Evolutionary conservation across 2,113 vertebrate genomes (phyloP).

Genomic region (Saccopteryx leptura): DNA sequence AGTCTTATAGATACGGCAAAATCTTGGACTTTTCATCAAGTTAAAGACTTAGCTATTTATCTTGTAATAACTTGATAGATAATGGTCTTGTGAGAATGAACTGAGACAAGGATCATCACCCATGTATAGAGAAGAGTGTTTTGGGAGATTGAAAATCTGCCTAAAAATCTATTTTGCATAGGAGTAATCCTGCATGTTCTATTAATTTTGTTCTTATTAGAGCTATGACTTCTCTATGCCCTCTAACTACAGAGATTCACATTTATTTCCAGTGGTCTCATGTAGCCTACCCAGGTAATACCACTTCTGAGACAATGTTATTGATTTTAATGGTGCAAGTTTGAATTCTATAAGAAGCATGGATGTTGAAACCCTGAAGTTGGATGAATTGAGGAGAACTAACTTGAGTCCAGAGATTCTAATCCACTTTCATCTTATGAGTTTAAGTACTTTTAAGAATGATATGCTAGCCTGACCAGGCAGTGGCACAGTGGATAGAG

Average conservation of each 20-base stretch:
- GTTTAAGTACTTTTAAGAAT: neutral
- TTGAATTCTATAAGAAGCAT: neutral
- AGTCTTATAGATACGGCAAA: neutral
- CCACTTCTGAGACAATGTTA: neutral
- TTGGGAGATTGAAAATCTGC: neutral
- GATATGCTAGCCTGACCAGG: neutral
- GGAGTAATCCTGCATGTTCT: neutral
- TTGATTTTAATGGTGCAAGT: neutral
- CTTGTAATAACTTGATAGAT: neutral
- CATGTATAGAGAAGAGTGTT: neutral
- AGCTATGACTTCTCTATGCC: neutral
- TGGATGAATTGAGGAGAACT: neutral
- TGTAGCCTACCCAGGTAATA: neutral
- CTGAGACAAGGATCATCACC: neutral
- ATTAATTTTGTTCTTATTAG: neutral
- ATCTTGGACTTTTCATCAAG: slow-evolving; percentile 20
- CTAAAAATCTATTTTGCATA: neutral
- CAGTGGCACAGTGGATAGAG: no score
- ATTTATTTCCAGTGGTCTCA: neutral
- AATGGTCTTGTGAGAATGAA: neutral
- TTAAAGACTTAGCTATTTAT: neutral
- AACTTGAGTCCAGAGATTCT: neutral
- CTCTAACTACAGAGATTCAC: neutral
- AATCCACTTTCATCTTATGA: neutral
- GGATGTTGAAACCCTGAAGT: neutral